Base-by-base conservation (phyloP, 2,888 invertebrate species). In the Ectemnius lituratus region DNA sequence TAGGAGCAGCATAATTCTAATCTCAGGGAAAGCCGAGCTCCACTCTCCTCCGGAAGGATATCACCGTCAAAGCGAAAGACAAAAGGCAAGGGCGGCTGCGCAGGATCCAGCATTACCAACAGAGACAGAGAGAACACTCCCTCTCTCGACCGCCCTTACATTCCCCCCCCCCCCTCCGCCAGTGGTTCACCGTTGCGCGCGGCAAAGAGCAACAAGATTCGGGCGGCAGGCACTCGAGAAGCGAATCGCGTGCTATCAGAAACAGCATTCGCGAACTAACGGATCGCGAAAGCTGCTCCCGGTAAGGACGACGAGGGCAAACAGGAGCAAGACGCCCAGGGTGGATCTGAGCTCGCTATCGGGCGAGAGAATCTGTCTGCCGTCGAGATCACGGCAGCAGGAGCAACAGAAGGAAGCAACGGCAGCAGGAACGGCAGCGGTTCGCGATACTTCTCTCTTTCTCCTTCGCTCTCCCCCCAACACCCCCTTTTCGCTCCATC, bases 361-460 rank as follows among this genome's bases (percentile, higher is more conserved):
- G 63, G 45, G 61, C 68, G 67, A 70, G 60, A 73, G 74, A 76
- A 74, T 76, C 78, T 77, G 70, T 69, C 64, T 76, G 79, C 70
- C 63, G 80, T 74, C 80, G 81, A 81, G 86, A 86, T 87, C 84
- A 81, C 84, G 73, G 77, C 80, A 73, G 79, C 85, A 70, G 84
- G 74, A 83, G 84, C 81, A 81, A 76, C 83, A 74, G 82, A 75
- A 72, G 75, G 73, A 81, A 82, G 73, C 70, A 81, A 76, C 81
- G 72, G 78, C 76, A 81, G 81, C 83, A 74, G 78, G 73, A 76
- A 73, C 84, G 66, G 80, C 79, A 79, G 82, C 79, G 69, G 70
- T 57, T 70, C 14, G 70, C 70, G 78, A 78, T 78, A 78, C 11
- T 59, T 28, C 52, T 47, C 58, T 45, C 69, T 52, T 59, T 62